These are phyloP conservation scores for Colaptes auratus DNA, from an alignment of 2,113 vertebrate species.

Conservation along the genomic window DNA sequence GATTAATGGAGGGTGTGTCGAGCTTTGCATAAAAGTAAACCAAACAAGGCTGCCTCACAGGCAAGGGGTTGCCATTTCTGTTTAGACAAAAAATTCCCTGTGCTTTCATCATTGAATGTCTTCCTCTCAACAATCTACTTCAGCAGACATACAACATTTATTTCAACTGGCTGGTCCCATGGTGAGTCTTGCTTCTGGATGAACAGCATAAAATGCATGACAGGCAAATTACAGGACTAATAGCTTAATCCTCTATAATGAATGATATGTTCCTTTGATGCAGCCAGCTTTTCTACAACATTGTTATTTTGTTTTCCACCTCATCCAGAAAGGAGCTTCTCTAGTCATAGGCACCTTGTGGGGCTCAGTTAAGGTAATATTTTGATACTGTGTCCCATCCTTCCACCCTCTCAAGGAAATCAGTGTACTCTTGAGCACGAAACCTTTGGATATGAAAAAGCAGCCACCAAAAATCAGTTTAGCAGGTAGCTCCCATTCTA, in stretches of 20 bases:
- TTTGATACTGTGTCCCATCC: background rate
- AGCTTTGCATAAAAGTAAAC: constrained; percentile 20
- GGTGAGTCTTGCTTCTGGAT: background rate
- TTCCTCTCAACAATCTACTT: background rate
- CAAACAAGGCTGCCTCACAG: background rate
- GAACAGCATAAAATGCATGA: background rate
- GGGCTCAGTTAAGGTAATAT: background rate
- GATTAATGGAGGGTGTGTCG: background rate
- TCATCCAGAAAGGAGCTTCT: background rate
- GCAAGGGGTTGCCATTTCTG: background rate
- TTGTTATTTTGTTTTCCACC: background rate
- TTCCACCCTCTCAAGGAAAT: background rate
- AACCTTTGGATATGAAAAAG: background rate
- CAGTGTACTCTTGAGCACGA: background rate
- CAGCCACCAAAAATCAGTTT: background rate
- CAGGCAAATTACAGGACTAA: background rate
- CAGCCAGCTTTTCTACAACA: background rate
- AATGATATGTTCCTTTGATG: background rate
- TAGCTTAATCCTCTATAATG: background rate
- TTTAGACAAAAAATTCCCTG: background rate
- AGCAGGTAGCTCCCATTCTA: background rate
- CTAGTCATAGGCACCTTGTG: background rate
- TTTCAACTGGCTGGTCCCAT: background rate
- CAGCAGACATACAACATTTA: background rate
- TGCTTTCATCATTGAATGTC: background rate